A percentile compares a stretch with the other conserved stretches of the same genome.
Evolutionary conservation across 1,140 invertebrate genomes (phyloP).

Genomic region (Tetramorium simillimum): DNA sequence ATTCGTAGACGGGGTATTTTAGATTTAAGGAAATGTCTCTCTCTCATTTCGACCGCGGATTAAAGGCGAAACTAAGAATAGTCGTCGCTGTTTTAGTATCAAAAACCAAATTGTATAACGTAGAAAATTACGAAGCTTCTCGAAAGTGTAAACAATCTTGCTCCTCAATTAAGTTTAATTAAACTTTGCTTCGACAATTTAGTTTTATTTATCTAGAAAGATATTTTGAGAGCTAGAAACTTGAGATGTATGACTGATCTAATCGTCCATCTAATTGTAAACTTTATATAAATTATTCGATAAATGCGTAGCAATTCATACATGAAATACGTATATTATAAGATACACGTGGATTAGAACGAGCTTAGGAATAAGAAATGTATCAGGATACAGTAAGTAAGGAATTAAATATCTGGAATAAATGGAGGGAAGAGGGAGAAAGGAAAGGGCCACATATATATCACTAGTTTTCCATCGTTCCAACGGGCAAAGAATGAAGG

Average conservation of each 20-base stretch:
- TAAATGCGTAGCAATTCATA: background rate
- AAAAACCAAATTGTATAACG: background rate
- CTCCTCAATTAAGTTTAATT: background rate
- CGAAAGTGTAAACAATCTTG: background rate
- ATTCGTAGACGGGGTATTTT: background rate
- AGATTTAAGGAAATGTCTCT: background rate
- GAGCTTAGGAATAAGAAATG: background rate
- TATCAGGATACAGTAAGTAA: background rate
- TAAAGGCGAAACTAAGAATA: background rate
- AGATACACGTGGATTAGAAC: background rate
- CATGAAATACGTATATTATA: constrained; percentile 7
- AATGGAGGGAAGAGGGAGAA: background rate
- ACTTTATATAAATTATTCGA: background rate
- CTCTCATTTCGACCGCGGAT: background rate
- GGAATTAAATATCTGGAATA: constrained; percentile 77
- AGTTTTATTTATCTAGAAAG: background rate
- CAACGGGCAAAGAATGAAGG: constrained; percentile 28
- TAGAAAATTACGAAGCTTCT: background rate
- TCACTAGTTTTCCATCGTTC: constrained; percentile 74
- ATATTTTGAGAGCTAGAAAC: background rate
- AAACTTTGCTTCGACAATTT: background rate
- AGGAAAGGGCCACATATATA: constrained; percentile 60
- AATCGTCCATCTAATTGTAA: background rate
- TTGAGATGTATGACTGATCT: background rate
- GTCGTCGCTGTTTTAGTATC: background rate